Evolutionary conservation across 2,797 vertebrate species (phyloP).

Genomic region (Artibeus lituratus): DNA sequence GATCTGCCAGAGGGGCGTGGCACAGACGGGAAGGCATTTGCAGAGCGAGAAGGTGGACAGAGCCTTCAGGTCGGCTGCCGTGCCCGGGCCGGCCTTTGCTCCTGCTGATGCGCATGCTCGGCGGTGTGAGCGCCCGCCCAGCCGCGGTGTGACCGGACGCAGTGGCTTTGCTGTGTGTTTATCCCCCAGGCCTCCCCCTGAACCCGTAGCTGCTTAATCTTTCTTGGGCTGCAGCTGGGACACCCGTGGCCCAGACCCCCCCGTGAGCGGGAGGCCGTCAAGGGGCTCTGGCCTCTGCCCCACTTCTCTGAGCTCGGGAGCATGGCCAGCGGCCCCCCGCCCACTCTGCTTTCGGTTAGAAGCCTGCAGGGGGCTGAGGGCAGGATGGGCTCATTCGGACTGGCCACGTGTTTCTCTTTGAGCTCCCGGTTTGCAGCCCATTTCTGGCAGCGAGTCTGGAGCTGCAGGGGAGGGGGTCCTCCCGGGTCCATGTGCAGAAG

Average conservation of each 20-base stretch:
- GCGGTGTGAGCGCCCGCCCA: accelerated
- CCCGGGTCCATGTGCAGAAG: accelerated
- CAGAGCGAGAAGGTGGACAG: too few relatives aligned
- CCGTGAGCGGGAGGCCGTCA: accelerated
- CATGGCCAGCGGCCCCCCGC: too few relatives aligned
- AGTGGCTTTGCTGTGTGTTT: accelerated
- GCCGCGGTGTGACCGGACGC: accelerated
- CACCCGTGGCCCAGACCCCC: accelerated
- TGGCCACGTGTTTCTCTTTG: too few relatives aligned
- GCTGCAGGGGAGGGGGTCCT: accelerated
- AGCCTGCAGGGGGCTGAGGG: neutral
- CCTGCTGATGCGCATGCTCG: accelerated
- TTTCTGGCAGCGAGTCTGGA: neutral
- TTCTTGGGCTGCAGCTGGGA: accelerated
- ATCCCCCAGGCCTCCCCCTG: accelerated
- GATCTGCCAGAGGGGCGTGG: accelerated
- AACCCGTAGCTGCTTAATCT: accelerated
- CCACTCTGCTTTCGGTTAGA: accelerated
- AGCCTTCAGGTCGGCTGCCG: accelerated
- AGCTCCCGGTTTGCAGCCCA: too few relatives aligned
- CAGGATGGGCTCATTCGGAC: too few relatives aligned
- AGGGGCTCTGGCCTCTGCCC: accelerated
- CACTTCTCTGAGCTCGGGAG: accelerated
- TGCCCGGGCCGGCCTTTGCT: accelerated
- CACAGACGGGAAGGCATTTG: accelerated